Evolutionary conservation across 2,888 invertebrate species (phyloP).

Genomic region (Dryococelus australis): DNA sequence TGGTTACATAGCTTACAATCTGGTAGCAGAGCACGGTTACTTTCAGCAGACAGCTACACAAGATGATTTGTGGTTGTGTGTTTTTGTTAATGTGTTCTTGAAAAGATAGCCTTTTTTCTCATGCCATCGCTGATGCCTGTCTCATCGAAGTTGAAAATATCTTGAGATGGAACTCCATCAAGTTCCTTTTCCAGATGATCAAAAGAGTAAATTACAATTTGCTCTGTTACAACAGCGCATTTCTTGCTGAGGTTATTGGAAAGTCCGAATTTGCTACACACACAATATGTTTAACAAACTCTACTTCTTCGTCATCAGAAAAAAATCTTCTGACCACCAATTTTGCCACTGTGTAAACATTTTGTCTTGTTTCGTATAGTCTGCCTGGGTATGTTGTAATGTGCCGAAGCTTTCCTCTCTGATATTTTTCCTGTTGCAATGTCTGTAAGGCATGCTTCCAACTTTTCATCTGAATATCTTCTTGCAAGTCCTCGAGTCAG

Average conservation of each 20-base stretch:
- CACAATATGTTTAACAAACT: neutral
- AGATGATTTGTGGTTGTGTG: no score
- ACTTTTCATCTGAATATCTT: constrained; percentile 29
- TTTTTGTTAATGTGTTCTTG: constrained; percentile 2
- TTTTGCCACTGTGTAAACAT: no score
- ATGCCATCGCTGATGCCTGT: constrained; percentile 13
- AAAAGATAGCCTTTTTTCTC: constrained; percentile 24
- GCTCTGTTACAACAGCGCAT: constrained; percentile 12
- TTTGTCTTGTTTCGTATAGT: constrained; percentile 30
- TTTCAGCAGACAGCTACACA: no score
- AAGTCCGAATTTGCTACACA: neutral
- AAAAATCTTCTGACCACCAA: constrained; percentile 21
- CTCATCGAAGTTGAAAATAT: constrained; percentile 6
- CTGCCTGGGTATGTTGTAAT: constrained; percentile 21
- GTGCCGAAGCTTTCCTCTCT: constrained; percentile 23
- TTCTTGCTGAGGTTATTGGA: constrained; percentile 2
- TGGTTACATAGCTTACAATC: no score
- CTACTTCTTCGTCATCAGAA: neutral
- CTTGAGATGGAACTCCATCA: neutral
- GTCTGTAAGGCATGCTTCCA: no score
- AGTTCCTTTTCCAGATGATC: neutral
- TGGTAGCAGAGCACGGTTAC: no score
- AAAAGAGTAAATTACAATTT: neutral
- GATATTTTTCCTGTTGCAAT: constrained; percentile 28
- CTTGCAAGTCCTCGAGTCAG: neutral